Evolutionary conservation across 2,797 vertebrate genomes (phyloP).

Genomic region (Epinephelus malabaricus): DNA sequence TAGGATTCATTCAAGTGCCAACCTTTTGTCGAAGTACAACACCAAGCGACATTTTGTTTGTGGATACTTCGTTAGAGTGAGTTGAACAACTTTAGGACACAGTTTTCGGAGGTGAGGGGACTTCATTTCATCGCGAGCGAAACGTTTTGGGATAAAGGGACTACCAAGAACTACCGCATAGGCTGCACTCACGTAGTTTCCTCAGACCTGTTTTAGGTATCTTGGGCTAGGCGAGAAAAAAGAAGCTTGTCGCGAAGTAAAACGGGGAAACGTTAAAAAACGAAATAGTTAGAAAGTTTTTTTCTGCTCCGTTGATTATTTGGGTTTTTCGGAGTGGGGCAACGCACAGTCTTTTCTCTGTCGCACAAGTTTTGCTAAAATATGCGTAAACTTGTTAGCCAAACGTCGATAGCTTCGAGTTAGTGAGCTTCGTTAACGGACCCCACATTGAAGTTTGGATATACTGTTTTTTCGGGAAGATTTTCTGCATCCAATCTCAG

Average conservation of each 20-base stretch:
- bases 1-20: not conserved
- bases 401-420: constrained; percentile 24
- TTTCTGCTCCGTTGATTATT: constrained; percentile 41
- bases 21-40: not conserved
- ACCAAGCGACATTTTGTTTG: not conserved
- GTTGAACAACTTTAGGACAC: constrained; percentile 57
- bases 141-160: constrained; percentile 73
- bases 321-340: constrained; percentile 28
- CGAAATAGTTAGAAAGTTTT: not conserved
- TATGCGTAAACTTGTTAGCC: constrained; percentile 58
- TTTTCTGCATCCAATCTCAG: constrained; percentile 50
- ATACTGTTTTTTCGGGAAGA: constrained; percentile 29
- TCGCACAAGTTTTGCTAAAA: constrained; percentile 55
- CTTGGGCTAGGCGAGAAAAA: constrained; percentile 11
- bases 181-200: constrained; percentile 24
- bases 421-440: constrained; percentile 18
- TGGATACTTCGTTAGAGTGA: constrained; percentile 5
- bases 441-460: constrained; percentile 42
- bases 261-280: not conserved
- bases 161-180: constrained; percentile 29
- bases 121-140: constrained; percentile 61
- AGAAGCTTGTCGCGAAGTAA: not conserved
- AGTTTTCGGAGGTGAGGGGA: constrained; percentile 57
- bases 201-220: constrained; percentile 15
- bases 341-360: constrained; percentile 40